These are phyloP conservation scores for Brienomyrus brachyistius DNA, from an alignment of 2,113 vertebrate genomes.

Conservation along the genomic window DNA sequence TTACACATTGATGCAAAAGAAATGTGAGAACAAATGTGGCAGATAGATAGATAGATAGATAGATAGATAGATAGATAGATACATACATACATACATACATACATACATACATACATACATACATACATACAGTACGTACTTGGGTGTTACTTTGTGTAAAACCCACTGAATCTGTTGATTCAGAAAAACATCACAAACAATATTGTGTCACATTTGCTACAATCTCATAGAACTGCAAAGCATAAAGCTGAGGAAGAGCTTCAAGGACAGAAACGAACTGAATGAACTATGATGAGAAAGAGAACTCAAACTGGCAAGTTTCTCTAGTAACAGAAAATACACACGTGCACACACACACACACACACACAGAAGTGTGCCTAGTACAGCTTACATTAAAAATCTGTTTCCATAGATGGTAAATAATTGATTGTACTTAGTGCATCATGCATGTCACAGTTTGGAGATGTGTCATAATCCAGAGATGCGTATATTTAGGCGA, in stretches of 20 bases:
- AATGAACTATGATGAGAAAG: slow-evolving; percentile 7
- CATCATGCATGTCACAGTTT: neutral
- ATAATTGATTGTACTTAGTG: neutral
- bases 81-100: neutral
- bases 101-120: neutral
- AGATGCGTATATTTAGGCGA: neutral
- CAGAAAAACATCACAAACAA: slow-evolving; percentile 14
- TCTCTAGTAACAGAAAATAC: neutral
- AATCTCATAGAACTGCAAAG: neutral
- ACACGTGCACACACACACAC: neutral
- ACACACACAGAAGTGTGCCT: neutral
- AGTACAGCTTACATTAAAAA: neutral
- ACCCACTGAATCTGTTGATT: slow-evolving; percentile 15
- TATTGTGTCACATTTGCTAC: slow-evolving; percentile 18
- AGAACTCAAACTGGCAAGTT: neutral
- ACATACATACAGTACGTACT: neutral
- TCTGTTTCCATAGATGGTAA: neutral
- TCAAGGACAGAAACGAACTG: neutral
- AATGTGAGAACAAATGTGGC: neutral
- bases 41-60: neutral
- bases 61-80: neutral
- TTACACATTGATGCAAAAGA: neutral
- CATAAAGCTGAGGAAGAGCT: neutral
- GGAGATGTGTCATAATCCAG: neutral
- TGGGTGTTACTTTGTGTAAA: neutral